Evolutionary conservation across 2,113 vertebrate species (phyloP), one percentile per base, ranked within the genome.

Genomic region (Lepus americanus): DNA sequence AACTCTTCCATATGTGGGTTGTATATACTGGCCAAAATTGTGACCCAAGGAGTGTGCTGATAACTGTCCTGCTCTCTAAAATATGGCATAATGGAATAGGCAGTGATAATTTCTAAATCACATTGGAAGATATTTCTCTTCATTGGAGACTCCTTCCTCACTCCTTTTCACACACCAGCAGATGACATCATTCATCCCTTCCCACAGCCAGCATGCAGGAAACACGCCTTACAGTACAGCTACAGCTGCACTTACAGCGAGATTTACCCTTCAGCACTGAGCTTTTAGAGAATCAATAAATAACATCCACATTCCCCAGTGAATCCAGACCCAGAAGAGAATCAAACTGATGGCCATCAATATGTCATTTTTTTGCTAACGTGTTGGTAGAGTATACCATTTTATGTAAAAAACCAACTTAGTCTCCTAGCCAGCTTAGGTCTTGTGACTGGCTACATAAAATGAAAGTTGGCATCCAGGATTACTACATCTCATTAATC

Each of bases 261-360:
- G 69, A 82, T 93, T 91, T 83, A 67, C 27, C 22, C 53, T 90
- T 94, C 23, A 90, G 78, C 61, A 55, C 0, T 93, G 53, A 90
- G 79, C 90, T 95, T 94, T 87, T 89, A 89, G 29, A 66, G 64
- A 88, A 93, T 94, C 77, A 95, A 94, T 91, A 94, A 79, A 85
- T 39, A 95, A 31, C 78, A 87, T 84, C 72, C 44, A 59, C 94
- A 81, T 94, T 66, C 55, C 22, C 29, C 85, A 31, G 23, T 77
- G 85, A 92, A 85, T 94, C 90, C 49, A 78, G 33, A 91, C 90
- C 23, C 53, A 77, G 66, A 70, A 76, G 61, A 89, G 72, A 95
- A 69, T 66, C 53, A 86, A 66, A 74, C 64, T 86, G 51, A 44
- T 49, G 59, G 33, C 73, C 9, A 76, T 95, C 81, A 90, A 55